Percentiles rank a stretch among this genome's conserved stretches.
Evolutionary conservation across 64 coral and sea anemone species (phyloP).

Genomic region (Montipora capricornis): DNA sequence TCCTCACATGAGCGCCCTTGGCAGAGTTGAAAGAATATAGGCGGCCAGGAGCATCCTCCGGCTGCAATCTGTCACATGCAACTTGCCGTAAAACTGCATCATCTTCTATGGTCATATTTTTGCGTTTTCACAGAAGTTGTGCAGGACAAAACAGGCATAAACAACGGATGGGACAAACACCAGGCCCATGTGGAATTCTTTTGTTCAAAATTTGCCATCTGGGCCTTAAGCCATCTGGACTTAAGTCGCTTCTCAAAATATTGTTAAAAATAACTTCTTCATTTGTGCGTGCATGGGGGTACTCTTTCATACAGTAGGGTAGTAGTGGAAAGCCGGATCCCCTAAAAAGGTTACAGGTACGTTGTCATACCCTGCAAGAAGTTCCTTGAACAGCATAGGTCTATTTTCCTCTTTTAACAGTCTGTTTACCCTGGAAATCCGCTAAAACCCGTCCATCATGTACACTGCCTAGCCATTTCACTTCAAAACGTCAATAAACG

Average conservation of each 20-base stretch:
- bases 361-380: conserved; percentile 58
- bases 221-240: conserved; percentile 20
- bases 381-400: neutral
- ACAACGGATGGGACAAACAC: conserved; percentile 17
- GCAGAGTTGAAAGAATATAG: conserved; percentile 9
- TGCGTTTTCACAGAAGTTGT: conserved; percentile 57
- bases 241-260: conserved; percentile 34
- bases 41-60: neutral
- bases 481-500: conserved; percentile 22
- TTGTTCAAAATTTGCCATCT: conserved; percentile 11
- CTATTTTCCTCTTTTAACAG: conserved; percentile 22
- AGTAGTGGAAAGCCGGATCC: conserved; percentile 39
- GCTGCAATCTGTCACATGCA: conserved; percentile 12
- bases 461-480: conserved; percentile 49
- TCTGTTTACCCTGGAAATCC: conserved; percentile 23
- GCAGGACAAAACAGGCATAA: conserved; percentile 38
- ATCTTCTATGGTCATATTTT: neutral
- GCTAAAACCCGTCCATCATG: conserved; percentile 45
- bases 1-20: neutral
- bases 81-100: neutral
- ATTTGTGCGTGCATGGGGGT: conserved; percentile 10
- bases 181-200: neutral
- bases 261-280: conserved; percentile 51
- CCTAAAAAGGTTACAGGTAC: conserved; percentile 33
- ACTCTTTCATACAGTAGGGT: conserved; percentile 67